Evolutionary conservation across 92 coral and sea anemone species (phyloP).

Genomic region (Porites cylindrica): DNA sequence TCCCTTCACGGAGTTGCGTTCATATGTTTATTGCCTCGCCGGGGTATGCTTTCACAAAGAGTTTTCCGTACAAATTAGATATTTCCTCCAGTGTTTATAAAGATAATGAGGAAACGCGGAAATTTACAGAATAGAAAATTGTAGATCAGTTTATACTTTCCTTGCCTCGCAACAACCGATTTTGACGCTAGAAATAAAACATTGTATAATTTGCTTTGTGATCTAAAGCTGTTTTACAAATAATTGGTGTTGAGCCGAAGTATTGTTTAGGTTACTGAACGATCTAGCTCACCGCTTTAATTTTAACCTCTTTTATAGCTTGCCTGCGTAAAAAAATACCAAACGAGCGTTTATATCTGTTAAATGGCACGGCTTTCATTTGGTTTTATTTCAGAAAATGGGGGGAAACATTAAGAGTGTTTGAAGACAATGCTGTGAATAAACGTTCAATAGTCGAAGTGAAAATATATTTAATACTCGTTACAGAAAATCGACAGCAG

Average conservation of each 20-base stretch:
- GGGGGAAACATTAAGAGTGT: background rate
- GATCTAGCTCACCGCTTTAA: no score
- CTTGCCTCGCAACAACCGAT: background rate
- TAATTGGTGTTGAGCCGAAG: background rate
- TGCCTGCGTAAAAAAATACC: no score
- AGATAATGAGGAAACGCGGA: background rate
- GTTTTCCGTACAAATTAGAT: background rate
- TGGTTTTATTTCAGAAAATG: background rate
- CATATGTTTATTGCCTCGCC: background rate
- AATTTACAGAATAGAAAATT: background rate
- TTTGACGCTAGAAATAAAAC: background rate
- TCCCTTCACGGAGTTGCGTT: no score
- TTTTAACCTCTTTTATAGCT: no score
- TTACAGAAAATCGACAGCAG: background rate
- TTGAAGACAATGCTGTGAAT: background rate
- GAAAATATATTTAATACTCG: background rate
- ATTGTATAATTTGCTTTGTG: background rate
- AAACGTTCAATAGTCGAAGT: background rate
- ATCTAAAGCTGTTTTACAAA: background rate
- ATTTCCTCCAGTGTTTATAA: conserved; percentile 3
- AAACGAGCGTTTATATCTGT: no score
- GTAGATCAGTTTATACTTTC: background rate
- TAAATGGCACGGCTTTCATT: background rate
- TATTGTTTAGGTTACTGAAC: background rate
- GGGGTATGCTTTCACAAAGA: background rate